Evolutionary conservation across 2,888 invertebrate genomes (phyloP), one percentile per base, ranked within the genome.

Genomic region (Erebia palarica): DNA sequence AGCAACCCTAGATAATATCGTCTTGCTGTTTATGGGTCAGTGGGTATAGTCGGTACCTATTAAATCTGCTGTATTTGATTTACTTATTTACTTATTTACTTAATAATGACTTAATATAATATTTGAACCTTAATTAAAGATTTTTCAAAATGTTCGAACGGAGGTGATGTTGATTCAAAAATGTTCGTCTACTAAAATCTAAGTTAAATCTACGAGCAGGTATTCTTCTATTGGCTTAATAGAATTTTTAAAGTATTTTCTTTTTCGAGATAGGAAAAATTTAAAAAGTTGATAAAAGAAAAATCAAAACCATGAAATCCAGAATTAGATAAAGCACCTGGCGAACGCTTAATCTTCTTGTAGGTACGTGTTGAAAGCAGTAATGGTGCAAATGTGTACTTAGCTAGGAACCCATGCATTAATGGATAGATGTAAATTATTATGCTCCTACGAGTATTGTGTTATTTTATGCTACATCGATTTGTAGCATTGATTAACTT

Each of bases 41-140:
- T 65, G 53, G 53, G 53, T 53, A 65, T n/a, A 36, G 65, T 65
- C n/a, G 64, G 53, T 65, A 60, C 60, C 42, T 60, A 60, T 60
- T 60, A 60, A 60, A 60, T 16, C 44, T 60, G 42, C 16, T 60
- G 16, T 60, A 60, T 16, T 60, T 60, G 36, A 60, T 58, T 58
- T 58, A 58, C 57, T 21, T 57, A 57, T 58, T 58, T 58, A 58
- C 57, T 21, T 57, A 57, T 57, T 27, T 57, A 11, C 57, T 27
- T 58, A 58, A 27, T 4, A 58, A 27, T 27, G 27, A 3, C 27
- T 27, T 1, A 27, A 27, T 27, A 27, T 27, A 58, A 13, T 21
- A 21, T 16, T 55, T 55, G 55, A 18, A 55, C 18, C 55, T 27
- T 27, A 21, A 21, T 21, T 57, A 51, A 47, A 47, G 13, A 47